A percentile compares a stretch with the other conserved stretches of the same genome.
Evolutionary conservation across 1,140 invertebrate genomes (phyloP).

Genomic region (Conus betulinus): DNA sequence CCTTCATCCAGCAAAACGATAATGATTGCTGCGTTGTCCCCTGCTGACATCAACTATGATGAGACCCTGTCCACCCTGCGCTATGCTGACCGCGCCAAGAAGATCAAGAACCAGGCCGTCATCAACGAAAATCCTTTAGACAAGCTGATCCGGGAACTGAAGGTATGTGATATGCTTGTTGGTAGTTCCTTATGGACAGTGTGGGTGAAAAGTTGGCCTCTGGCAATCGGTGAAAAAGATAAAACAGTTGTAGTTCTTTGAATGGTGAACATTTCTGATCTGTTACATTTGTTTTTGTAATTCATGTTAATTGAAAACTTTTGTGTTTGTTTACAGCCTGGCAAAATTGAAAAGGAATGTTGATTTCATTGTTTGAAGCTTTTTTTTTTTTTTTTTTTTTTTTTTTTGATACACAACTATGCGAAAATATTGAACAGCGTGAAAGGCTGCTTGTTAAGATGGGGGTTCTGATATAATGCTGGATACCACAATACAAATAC

Average conservation of each 20-base stretch:
- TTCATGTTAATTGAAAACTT: too few species aligned
- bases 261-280: background rate
- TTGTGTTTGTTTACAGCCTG: too few species aligned
- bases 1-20: slow-evolving; percentile 73
- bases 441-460: too few species aligned
- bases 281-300: background rate
- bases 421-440: too few species aligned
- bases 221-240: background rate
- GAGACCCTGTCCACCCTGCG: slow-evolving; percentile 81
- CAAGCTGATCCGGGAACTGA: slow-evolving; percentile 75
- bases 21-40: slow-evolving; percentile 82
- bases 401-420: too few species aligned
- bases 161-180: slow-evolving; percentile 51
- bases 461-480: too few species aligned
- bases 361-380: too few species aligned
- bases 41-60: slow-evolving; percentile 83
- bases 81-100: slow-evolving; percentile 82
- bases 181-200: background rate
- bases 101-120: slow-evolving; percentile 80
- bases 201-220: background rate
- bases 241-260: too few species aligned
- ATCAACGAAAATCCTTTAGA: slow-evolving; percentile 77
- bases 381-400: too few species aligned
- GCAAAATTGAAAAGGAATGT: too few species aligned
- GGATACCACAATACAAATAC: too few species aligned